Percentiles rank a stretch among this genome's conserved stretches.
Conservation (phyloP, 2,113 vertebrate genomes). For the Ciconia boyciana region DNA sequence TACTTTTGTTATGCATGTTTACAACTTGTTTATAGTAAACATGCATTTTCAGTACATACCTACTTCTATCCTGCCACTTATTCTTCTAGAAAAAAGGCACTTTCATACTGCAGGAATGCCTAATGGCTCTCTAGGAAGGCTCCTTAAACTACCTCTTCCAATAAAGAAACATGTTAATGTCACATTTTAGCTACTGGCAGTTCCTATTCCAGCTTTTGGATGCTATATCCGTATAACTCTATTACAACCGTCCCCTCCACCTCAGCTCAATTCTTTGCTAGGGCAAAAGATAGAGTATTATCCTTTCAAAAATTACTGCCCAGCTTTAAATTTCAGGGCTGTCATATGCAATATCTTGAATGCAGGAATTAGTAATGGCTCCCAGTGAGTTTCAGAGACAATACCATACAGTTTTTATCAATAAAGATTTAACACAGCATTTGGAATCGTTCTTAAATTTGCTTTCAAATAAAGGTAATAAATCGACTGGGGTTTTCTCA, state of each 20-base stretch:
- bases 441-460: not conserved
- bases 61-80: not conserved
- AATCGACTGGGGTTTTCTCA: not conserved
- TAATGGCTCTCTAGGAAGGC: not conserved
- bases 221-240: not conserved
- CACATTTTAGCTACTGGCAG: not conserved
- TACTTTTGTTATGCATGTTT: not conserved
- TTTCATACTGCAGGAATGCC: not conserved
- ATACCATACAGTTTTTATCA: not conserved
- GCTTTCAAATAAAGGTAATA: not conserved
- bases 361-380: not conserved
- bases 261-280: not conserved
- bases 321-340: conserved; percentile 30
- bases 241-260: not conserved
- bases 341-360: not conserved
- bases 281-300: not conserved
- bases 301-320: not conserved
- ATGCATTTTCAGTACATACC: not conserved
- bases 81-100: not conserved
- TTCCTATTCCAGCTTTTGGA: not conserved
- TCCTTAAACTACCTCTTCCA: not conserved
- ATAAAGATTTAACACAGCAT: not conserved
- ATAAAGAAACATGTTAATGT: not conserved
- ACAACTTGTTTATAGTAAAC: not conserved
- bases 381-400: not conserved